Conservation (phyloP, 1,140 invertebrate species). For the Hestina assimilis region DNA sequence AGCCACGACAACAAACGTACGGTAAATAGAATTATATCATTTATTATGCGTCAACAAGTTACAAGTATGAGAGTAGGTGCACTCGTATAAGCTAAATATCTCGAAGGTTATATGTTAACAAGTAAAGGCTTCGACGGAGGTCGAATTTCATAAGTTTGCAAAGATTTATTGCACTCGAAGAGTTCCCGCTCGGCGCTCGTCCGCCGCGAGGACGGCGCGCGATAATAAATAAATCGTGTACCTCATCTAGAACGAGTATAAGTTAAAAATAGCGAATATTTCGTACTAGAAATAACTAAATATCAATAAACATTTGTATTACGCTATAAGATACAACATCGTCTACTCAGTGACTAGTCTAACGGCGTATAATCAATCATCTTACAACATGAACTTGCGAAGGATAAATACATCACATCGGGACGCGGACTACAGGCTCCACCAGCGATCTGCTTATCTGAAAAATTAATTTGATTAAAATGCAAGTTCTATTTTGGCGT, state of each 20-base stretch:
- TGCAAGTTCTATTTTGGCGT: no score
- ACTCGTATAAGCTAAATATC: constrained; percentile 53
- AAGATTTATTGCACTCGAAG: constrained; percentile 58
- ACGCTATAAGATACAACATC: constrained; percentile 68
- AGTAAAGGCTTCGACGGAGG: constrained; percentile 50
- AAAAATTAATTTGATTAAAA: no score
- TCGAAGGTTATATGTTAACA: constrained; percentile 42
- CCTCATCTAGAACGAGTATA: constrained; percentile 53
- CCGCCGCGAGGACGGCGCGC: neutral
- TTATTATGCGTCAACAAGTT: constrained; percentile 74
- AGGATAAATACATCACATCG: constrained; percentile 69
- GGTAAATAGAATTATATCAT: constrained; percentile 46
- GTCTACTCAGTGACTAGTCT: constrained; percentile 76
- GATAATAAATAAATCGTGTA: constrained; percentile 56
- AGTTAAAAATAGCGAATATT: constrained; percentile 66
- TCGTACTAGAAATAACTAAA: constrained; percentile 72
- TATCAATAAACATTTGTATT: constrained; percentile 69
- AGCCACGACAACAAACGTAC: constrained; percentile 61
- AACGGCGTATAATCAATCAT: constrained; percentile 62
- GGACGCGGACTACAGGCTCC: constrained; percentile 24
- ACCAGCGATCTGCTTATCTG: constrained; percentile 1
- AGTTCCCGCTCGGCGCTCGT: neutral
- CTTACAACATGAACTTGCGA: constrained; percentile 60
- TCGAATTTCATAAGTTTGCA: constrained; percentile 60
- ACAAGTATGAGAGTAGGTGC: constrained; percentile 45